Percentiles rank a stretch among this genome's conserved stretches.
Evolutionary conservation across 64 coral and sea anemone genomes (phyloP).

Genomic region (Pocillopora verrucosa): DNA sequence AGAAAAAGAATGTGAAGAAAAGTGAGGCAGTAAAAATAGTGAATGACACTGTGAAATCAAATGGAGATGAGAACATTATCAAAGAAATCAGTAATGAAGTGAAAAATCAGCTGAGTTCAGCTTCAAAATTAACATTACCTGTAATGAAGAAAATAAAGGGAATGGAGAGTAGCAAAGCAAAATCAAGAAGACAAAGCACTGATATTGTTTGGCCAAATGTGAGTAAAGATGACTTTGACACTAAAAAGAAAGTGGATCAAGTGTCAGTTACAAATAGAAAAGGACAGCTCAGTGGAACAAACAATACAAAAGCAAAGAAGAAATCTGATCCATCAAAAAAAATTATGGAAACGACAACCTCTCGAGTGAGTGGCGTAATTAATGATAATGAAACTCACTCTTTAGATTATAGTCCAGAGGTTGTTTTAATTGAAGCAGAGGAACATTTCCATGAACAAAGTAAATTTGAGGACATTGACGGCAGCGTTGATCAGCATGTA

Average conservation of each 20-base stretch:
- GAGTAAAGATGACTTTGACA: not conserved
- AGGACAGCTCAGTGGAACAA: not conserved
- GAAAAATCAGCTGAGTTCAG: not conserved
- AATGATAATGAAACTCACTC: not conserved
- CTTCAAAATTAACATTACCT: not conserved
- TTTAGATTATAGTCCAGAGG: conserved; percentile 17
- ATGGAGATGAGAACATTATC: not conserved
- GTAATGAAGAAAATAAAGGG: not conserved
- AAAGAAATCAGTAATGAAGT: not conserved
- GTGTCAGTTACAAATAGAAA: not conserved
- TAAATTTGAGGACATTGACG: not conserved
- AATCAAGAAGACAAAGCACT: not conserved
- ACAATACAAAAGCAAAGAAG: not conserved
- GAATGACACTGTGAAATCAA: not conserved
- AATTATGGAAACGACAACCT: not conserved
- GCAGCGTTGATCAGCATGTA: not conserved
- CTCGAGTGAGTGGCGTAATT: not conserved
- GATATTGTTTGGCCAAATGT: not conserved
- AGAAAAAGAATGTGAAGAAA: not conserved
- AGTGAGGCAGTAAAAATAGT: not conserved
- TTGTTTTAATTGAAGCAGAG: not conserved
- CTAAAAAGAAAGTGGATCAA: not conserved
- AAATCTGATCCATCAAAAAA: not conserved
- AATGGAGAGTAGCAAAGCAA: not conserved
- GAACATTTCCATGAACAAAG: not conserved